phyloP scores from a whole-genome alignment of 2,888 invertebrate species.

The Ormyrus nitidulus region DNA sequence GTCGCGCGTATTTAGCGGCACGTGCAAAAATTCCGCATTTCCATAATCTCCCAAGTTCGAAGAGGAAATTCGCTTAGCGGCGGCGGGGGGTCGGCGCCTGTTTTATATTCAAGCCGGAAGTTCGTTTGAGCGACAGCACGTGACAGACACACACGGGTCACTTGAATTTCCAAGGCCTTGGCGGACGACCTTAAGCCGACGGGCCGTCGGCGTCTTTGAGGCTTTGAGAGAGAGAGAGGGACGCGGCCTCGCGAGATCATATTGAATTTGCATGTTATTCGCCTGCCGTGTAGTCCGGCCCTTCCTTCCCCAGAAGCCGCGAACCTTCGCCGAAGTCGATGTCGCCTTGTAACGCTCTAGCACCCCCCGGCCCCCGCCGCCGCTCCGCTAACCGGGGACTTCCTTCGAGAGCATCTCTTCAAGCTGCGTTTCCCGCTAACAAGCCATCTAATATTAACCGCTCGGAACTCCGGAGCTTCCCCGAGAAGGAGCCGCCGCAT shows the following conservation, averaged over 20 bases:
- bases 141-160: constrained; percentile 6
- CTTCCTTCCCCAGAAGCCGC: constrained; percentile 44
- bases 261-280: constrained; percentile 71
- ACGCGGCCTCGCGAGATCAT: constrained; percentile 54
- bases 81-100: background rate
- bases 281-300: constrained; percentile 59
- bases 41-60: too few species aligned
- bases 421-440: background rate
- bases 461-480: background rate
- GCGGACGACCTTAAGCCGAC: background rate
- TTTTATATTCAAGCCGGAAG: background rate
- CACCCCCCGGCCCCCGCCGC: too few species aligned
- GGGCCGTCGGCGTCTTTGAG: constrained; percentile 25
- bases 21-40: too few species aligned
- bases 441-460: constrained; percentile 4
- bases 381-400: background rate
- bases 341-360: background rate
- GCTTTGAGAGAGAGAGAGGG: constrained; percentile 12
- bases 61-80: background rate
- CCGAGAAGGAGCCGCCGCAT: too few species aligned
- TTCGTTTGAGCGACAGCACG: constrained; percentile 5
- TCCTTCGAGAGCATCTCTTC: background rate
- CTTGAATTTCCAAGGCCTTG: constrained; percentile 37
- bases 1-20: background rate
- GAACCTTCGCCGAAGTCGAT: background rate